Base-by-base conservation (phyloP, 2,888 invertebrate species). In the Dichetophora obliterata region DNA sequence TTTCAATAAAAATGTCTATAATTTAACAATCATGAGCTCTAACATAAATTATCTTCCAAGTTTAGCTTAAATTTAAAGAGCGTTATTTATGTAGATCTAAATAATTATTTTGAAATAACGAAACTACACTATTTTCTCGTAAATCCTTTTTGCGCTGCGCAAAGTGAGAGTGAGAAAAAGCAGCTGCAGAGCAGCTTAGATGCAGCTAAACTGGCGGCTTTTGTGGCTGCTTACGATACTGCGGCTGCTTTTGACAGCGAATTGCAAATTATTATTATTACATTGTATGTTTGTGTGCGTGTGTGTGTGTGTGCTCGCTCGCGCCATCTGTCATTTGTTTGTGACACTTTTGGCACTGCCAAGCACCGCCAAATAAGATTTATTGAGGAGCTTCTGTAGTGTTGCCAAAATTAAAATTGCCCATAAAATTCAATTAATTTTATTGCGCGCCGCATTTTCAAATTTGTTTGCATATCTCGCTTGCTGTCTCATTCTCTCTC, bases 231-330 rank as follows among this genome's bases (percentile, higher is more conserved):
- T 16, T 59, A 43, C 48, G 59, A 73, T 68, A 69, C 77, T 77
- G 73, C 65, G 68, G 52, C 69, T 72, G 77, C 70, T 71, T 72
- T 70, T 75, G 71, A 71, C 34, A 22, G 69, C 80, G 81, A 82
- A 82, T 82, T 82, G 82, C 81, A 82, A 82, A 82, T 82, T 81
- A 82, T 82, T 80, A 79, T 77, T 75, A 77, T 77, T 66, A 71
- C 75, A 77, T 77, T 54, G 75, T 66, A 66, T 48, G 66, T 70
- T 57, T 14, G 52, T 31, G 31, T 14, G 59, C n/a, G 6, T 19
- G 24, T 48, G 22, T 69, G 22, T 66, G 50, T 69, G 8, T 9
- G 6, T 50, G 54, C n/a, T 24, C 19, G 34, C 22, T 37, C n/a
- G 16, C 37, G 59, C 69, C 43, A 68, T 69, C 68, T 75, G 68